Evolutionary conservation across 2,797 vertebrate genomes (phyloP), one percentile per base, ranked within the genome.

Genomic region (Syndactyla subalaris): DNA sequence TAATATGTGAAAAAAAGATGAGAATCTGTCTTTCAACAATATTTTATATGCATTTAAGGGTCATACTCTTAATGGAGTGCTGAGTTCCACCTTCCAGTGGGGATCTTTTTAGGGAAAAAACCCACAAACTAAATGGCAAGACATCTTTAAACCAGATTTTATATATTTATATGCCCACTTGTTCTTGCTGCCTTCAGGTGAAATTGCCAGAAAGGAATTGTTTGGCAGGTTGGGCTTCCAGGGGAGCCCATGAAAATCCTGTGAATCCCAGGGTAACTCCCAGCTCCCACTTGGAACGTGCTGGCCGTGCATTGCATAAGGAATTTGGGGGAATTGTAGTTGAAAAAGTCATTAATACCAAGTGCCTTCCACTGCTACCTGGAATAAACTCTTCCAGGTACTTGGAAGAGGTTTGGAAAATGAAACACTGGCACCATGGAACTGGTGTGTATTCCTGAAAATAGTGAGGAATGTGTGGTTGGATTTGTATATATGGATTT

Each of bases 1-100:
- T 4, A 73, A 8, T n/a, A 16, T 4, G 4, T 66, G 5, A 10
- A 67, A 39, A 61, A 23, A 57, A 27, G 0, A 10, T 0, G 27
- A 71, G 18, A 48, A 4, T 75, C 14, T 76, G 10, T 24, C 16
- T 55, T 89, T 63, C 27, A 66, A 13, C 27, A 39, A 0, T 36
- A 16, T 51, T 82, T 57, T 85, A 0, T 38, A 2, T 32, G 21
- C 6, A 27, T 85, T 61, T 71, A 24, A 54, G 39, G 1, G 5
- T 41, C 14, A 4, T 30, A 7, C 14, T n/a, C 59, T 27, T 6
- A 62, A 17, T 26, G 39, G 11, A 26, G 27, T 34, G 23, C 12
- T 36, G 14, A 45, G 18, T 81, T 57, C 7, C 51, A 13, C 24
- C 12, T 59, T 16, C 7, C 20, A 6, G 6, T 14, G 27, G 24